Base-by-base conservation (phyloP, 2,888 invertebrate species). In the Crepidodera aurea region DNA sequence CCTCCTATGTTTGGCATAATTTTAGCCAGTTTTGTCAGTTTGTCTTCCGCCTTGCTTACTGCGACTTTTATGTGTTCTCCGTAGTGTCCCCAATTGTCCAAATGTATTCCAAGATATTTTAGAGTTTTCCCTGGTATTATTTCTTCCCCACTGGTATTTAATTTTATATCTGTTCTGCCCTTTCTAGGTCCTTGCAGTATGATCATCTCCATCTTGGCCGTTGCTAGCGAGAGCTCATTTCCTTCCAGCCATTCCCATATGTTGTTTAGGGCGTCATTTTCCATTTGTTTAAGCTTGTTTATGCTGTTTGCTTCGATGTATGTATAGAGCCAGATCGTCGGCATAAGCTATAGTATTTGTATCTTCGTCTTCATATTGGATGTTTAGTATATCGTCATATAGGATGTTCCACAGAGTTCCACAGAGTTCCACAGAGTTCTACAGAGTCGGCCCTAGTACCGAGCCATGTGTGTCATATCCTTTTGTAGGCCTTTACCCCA, bases 201-300 rank as follows among this genome's bases (percentile, higher is more conserved):
- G 1, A 60, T 25, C 19, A 25, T 48, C 46, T 60, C 62, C 46
- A 67, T 48, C 60, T 64, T 62, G 64, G 77, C 53, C 67, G 78
- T 57, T 78, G 79, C 62, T 75, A 77, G 15, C 69, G 75, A 59
- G 74, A 73, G 27, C 72, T 76, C 13, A 2, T 46, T 40, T 6
- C 13, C 16, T 8, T 15, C n/a, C 42, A 64, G 6, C 64, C 60
- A 64, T 22, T 13, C 34, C 4, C 18, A 12, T 1, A 64, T 39
- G 4, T 19, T 22, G 2, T 22, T 2, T 6, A 25, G 19, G 8
- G 27, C 13, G 4, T 10, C 32, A 39, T 60, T 55, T 13, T 10
- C 46, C 29, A 16, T 56, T 34, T 15, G 15, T 6, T 27, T 18
- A 8, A 54, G 19, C n/a, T 1, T 32, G 44, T 53, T 27, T 5